A percentile compares a stretch with the other conserved stretches of the same genome.
Evolutionary conservation across 2,888 invertebrate genomes (phyloP).

Genomic region (Drosophila picticornis): DNA sequence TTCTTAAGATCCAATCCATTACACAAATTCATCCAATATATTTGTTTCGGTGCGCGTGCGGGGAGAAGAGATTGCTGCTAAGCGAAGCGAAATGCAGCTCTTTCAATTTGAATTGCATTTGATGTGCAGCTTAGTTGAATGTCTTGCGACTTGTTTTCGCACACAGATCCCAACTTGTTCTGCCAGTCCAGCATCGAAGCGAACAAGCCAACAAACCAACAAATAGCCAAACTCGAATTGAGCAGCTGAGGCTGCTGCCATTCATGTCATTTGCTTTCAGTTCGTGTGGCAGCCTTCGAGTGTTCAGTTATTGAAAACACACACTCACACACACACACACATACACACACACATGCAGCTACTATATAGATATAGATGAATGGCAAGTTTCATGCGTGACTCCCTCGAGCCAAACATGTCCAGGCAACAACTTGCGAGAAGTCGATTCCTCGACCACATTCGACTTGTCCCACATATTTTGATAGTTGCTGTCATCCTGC

Average conservation of each 20-base stretch:
- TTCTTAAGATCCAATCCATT: background rate
- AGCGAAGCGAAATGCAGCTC: constrained; percentile 41
- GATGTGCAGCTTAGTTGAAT: constrained; percentile 66
- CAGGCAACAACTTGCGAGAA: background rate
- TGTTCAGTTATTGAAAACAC: constrained; percentile 7
- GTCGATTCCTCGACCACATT: background rate
- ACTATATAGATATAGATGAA: background rate
- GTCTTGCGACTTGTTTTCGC: constrained; percentile 30
- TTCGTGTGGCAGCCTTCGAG: constrained; percentile 3
- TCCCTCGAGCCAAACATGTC: background rate
- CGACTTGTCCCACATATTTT: background rate
- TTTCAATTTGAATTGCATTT: constrained; percentile 71
- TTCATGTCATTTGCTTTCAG: constrained; percentile 14
- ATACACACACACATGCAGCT: background rate
- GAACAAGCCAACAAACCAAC: background rate
- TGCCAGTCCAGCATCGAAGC: constrained; percentile 5
- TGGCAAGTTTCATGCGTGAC: constrained; percentile 2
- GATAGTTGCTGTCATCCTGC: constrained; percentile 2
- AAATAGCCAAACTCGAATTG: background rate
- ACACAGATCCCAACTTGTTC: constrained; percentile 21
- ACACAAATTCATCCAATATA: background rate
- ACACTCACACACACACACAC: background rate
- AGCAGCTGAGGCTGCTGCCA: constrained; percentile 19
- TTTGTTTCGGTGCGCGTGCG: background rate
- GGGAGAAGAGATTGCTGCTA: background rate